phyloP scores from a whole-genome alignment of 1,140 invertebrate species.

The Portunus trituberculatus region DNA sequence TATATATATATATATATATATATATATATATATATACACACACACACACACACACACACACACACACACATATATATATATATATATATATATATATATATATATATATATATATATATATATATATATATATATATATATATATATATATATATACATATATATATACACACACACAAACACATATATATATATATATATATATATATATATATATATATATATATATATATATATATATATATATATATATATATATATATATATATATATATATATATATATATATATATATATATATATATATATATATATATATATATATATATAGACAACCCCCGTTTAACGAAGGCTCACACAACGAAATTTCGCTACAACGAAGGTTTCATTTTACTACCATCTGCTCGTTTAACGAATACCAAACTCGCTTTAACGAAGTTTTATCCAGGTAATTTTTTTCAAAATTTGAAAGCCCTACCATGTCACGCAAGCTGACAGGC shows the following conservation, averaged over 20 bases:
- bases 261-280: constrained; percentile 66
- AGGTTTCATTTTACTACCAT: no score
- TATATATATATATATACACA: constrained; percentile 47
- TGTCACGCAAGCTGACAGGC: no score
- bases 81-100: constrained; percentile 48
- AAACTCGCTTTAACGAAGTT: no score
- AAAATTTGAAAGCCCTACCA: no score
- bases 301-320: no score
- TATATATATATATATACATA: not conserved
- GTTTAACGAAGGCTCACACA: no score
- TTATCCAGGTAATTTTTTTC: no score
- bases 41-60: constrained; percentile 8
- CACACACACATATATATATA: constrained; percentile 27
- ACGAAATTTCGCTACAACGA: no score
- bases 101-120: constrained; percentile 51
- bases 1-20: constrained; percentile 31
- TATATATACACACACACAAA: no score
- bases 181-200: constrained; percentile 45
- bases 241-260: constrained; percentile 34
- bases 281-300: no score
- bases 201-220: constrained; percentile 51
- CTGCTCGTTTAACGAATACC: no score
- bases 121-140: constrained; percentile 4
- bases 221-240: constrained; percentile 40
- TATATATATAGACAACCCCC: no score